These are phyloP conservation scores for Toxotes jaculatrix DNA, from an alignment of 2,113 vertebrate species.

Conservation along the genomic window DNA sequence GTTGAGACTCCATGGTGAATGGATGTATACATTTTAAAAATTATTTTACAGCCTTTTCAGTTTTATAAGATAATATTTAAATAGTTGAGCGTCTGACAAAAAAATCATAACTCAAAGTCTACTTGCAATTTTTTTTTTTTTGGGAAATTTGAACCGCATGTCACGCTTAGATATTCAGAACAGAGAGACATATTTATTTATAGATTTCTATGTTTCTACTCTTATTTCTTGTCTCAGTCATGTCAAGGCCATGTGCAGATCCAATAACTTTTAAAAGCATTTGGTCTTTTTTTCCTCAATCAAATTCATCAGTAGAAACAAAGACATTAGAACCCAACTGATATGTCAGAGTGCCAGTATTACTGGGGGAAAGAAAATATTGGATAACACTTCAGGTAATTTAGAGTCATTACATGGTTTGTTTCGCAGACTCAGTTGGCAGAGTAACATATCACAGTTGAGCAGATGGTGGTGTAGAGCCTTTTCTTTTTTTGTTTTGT, in stretches of 20 bases:
- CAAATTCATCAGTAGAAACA: background rate
- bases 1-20: no score
- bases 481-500: constrained; percentile 8
- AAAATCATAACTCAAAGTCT: no score
- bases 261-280: background rate
- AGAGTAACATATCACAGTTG: constrained; percentile 41
- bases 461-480: constrained; percentile 48
- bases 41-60: background rate
- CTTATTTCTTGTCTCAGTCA: no score
- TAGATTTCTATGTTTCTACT: background rate
- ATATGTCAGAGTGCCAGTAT: constrained; percentile 13
- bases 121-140: no score
- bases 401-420: constrained; percentile 61
- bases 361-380: constrained; percentile 1
- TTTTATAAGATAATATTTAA: background rate
- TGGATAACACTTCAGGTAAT: constrained; percentile 50
- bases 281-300: background rate
- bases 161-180: background rate
- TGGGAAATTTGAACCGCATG: background rate
- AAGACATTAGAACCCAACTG: background rate
- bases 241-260: background rate
- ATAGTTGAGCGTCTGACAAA: background rate
- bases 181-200: background rate
- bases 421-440: constrained; percentile 35
- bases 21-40: no score